Evolutionary conservation across 2,797 vertebrate species (phyloP).

Genomic region (Lophotriccus pileatus): DNA sequence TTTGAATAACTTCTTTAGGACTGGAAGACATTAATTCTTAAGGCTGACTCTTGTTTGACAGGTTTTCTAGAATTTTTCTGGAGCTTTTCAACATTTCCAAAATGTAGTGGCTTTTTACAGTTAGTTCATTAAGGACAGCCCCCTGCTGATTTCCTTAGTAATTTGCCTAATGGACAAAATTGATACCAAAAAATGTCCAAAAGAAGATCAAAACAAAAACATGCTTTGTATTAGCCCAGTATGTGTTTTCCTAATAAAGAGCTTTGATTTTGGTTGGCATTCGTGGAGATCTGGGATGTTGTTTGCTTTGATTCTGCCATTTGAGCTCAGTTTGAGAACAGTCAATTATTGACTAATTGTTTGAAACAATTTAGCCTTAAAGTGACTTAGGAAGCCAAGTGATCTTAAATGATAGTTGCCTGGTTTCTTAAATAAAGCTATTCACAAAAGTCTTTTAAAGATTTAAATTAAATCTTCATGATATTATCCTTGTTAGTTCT

Average conservation of each 20-base stretch:
- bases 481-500: not conserved
- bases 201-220: not conserved
- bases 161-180: not conserved
- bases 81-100: not conserved
- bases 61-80: not conserved
- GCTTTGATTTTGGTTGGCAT: not conserved
- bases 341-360: not conserved
- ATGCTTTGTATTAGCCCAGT: not conserved
- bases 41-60: not conserved
- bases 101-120: not conserved
- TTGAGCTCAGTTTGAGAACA: not conserved
- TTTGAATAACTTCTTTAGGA: not conserved
- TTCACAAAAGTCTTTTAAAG: not conserved
- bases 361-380: not conserved
- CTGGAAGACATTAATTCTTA: not conserved
- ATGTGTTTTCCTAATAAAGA: not conserved
- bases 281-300: accelerated
- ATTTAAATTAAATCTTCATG: not conserved
- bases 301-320: not conserved
- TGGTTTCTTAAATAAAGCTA: not conserved
- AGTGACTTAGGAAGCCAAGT: not conserved
- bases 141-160: not conserved
- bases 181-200: not conserved
- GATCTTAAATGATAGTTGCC: not conserved
- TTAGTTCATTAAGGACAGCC: not conserved